phyloP scores from a whole-genome alignment of 2,113 vertebrate species.

The Cathartes aura region DNA sequence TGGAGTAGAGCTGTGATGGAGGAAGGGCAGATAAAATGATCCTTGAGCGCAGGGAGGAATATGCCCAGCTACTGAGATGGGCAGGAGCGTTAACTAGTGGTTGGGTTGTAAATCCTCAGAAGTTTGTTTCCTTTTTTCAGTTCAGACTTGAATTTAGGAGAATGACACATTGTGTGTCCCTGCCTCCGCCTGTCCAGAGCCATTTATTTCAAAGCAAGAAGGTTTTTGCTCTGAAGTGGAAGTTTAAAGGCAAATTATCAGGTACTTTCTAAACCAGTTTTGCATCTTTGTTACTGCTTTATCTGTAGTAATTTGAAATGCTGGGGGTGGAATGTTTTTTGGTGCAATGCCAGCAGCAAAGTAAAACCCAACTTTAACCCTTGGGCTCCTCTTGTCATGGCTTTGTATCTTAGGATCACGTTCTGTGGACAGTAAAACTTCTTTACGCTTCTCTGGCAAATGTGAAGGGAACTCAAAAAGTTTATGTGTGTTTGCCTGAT shows the following conservation, averaged over 20 bases:
- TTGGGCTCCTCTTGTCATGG: background rate
- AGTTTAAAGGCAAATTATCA: constrained; percentile 29
- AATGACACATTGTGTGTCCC: background rate
- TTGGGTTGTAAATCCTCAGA: background rate
- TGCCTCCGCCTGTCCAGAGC: background rate
- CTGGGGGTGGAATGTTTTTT: background rate
- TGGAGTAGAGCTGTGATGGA: background rate
- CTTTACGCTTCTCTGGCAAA: background rate
- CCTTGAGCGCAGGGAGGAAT: background rate
- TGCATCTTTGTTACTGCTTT: constrained; percentile 9
- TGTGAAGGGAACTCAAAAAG: background rate
- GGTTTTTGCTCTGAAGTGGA: background rate
- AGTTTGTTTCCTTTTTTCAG: constrained; percentile 6
- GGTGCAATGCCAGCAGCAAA: background rate
- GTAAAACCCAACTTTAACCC: background rate
- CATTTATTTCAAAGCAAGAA: constrained; percentile 30
- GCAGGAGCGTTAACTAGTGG: background rate
- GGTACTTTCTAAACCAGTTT: constrained; percentile 32
- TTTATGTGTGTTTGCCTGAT: background rate
- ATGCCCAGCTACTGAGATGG: background rate
- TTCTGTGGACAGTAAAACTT: background rate
- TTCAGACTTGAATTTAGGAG: background rate
- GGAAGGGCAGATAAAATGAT: background rate
- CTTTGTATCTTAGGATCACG: background rate
- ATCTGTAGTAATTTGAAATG: constrained; percentile 20